These are phyloP conservation scores for Nasonovia ribisnigri DNA, from an alignment of 2,888 invertebrate species.

Conservation along the genomic window DNA sequence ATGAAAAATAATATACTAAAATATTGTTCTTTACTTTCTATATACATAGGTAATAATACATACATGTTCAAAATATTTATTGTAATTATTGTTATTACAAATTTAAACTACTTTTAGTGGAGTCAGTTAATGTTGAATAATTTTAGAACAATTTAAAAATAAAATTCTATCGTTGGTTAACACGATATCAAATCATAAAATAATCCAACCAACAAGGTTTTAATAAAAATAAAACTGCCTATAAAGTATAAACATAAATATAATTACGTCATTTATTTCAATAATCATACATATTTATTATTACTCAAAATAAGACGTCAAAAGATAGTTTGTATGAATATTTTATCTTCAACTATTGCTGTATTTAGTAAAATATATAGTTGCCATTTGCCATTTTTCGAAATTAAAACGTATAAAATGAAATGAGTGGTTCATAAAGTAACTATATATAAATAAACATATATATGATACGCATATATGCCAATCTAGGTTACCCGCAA, in stretches of 20 bases:
- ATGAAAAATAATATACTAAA: neutral
- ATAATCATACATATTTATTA: neutral
- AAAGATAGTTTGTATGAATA: neutral
- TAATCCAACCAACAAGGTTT: neutral
- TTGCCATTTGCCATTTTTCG: neutral
- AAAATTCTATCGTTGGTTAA: neutral
- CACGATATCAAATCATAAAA: neutral
- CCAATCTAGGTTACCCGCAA: slow-evolving; percentile 35
- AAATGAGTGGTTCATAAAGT: slow-evolving; percentile 21
- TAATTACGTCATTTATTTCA: neutral
- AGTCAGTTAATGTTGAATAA: neutral
- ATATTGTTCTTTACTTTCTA: neutral
- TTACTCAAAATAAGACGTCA: neutral
- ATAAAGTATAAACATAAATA: neutral
- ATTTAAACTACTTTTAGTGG: neutral
- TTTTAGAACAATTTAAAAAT: neutral
- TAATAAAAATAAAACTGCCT: neutral
- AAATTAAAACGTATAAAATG: slow-evolving; percentile 19
- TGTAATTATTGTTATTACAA: neutral
- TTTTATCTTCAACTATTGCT: neutral
- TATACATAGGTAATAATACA: too few relatives aligned
- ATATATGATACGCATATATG: neutral
- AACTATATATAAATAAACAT: neutral
- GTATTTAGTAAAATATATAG: neutral
- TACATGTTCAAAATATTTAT: neutral